These are phyloP conservation scores for Plebejus melissa DNA, from an alignment of 2,888 invertebrate genomes.

Conservation along the genomic window DNA sequence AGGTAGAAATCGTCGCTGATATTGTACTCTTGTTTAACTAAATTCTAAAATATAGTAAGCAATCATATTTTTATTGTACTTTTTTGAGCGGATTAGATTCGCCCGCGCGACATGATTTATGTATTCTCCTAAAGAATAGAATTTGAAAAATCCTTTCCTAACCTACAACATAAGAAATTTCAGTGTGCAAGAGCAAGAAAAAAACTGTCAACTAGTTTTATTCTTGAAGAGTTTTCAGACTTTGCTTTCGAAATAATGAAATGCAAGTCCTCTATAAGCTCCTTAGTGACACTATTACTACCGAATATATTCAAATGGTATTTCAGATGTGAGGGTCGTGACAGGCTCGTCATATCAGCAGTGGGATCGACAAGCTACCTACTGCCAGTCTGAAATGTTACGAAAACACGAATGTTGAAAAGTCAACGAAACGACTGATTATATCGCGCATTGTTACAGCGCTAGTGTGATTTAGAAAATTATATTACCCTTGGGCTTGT, in stretches of 20 bases:
- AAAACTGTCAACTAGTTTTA: no score
- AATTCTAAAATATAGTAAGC: no score
- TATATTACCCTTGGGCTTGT: neutral
- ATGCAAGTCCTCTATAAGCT: neutral
- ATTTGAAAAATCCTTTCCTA: no score
- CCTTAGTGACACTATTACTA: neutral
- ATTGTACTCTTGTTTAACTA: no score
- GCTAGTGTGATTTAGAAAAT: constrained; percentile 10
- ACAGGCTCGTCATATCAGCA: constrained; percentile 37
- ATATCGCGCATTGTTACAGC: neutral
- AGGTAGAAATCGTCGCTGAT: neutral
- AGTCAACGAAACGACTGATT: constrained; percentile 25
- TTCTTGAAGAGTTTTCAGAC: no score
- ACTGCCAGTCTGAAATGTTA: constrained; percentile 33
- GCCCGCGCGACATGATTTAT: no score
- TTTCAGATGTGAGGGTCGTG: constrained; percentile 21
- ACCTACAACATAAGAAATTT: no score
- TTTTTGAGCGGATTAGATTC: no score
- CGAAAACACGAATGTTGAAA: constrained; percentile 29
- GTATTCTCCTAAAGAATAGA: no score
- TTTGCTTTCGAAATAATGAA: no score
- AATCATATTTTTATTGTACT: no score
- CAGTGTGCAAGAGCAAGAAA: no score
- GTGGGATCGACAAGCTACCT: constrained; percentile 35
- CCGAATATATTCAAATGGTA: neutral